Conservation (phyloP, 2,888 invertebrate genomes). For the Galeopsomyia nigrocyanea region DNA sequence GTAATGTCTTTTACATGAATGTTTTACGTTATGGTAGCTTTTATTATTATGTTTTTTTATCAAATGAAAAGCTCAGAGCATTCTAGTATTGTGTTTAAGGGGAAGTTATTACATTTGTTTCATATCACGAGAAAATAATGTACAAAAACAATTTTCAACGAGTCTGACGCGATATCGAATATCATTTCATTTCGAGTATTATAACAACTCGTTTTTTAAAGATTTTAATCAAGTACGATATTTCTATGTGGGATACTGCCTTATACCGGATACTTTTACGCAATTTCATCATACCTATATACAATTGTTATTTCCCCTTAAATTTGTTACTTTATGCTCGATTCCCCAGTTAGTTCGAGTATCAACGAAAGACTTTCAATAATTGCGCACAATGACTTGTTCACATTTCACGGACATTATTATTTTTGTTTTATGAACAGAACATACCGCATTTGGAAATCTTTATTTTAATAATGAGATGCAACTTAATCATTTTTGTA, state of each 20-base stretch:
- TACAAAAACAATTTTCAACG: no score
- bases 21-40: slow-evolving; percentile 23
- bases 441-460: no score
- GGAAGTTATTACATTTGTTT: not conserved
- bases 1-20: slow-evolving; percentile 17
- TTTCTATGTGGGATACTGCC: no score
- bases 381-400: slow-evolving; percentile 29
- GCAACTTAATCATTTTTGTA: no score
- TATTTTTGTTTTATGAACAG: slow-evolving; percentile 15
- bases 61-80: slow-evolving; percentile 22
- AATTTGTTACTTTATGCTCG: slow-evolving; percentile 8
- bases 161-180: not conserved
- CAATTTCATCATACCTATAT: not conserved
- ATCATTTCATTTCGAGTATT: not conserved
- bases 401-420: slow-evolving; percentile 16
- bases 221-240: not conserved
- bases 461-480: not conserved
- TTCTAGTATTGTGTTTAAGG: slow-evolving; percentile 9
- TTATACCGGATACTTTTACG: not conserved
- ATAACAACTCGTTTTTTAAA: not conserved
- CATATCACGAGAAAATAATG: no score
- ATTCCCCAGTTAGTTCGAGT: not conserved
- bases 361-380: slow-evolving; percentile 18
- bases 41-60: slow-evolving; percentile 3
- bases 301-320: slow-evolving; percentile 9